These are phyloP conservation scores for Drosophila paranaensis DNA, from an alignment of 2,888 invertebrate genomes.

Conservation along the genomic window DNA sequence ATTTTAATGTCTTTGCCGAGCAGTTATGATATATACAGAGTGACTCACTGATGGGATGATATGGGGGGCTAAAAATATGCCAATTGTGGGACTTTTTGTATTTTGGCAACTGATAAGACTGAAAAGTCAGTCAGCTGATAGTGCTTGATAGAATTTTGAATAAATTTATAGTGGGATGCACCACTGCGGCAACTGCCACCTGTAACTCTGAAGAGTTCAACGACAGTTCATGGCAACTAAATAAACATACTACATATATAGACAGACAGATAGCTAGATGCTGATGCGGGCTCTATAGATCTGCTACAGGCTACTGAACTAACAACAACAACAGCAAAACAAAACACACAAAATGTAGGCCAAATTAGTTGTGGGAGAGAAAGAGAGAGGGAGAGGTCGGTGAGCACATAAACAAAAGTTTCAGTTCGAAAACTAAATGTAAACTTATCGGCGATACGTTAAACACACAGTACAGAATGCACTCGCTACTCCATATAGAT, in stretches of 20 bases:
- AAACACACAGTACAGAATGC: conserved; percentile 42
- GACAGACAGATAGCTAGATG: conserved; percentile 18
- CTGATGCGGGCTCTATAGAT: conserved; percentile 16
- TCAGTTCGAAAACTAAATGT: conserved; percentile 25
- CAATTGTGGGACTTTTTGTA: conserved; percentile 4
- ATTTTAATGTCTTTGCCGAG: conserved; percentile 32
- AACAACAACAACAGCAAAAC: conserved; percentile 34
- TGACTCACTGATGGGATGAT: conserved; percentile 50
- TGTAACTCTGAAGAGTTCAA: conserved; percentile 56
- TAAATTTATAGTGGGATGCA: not conserved
- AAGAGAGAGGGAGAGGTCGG: not conserved
- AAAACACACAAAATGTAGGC: conserved; percentile 62
- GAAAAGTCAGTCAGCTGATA: conserved; percentile 3
- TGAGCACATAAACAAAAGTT: conserved; percentile 61
- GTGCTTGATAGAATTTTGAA: not conserved
- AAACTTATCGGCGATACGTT: conserved; percentile 51
- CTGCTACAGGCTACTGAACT: conserved; percentile 25
- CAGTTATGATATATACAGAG: conserved; percentile 27
- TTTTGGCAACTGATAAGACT: conserved; percentile 33
- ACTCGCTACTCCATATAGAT: conserved; percentile 26
- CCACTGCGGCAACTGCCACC: conserved; percentile 16
- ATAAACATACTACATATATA: conserved; percentile 24
- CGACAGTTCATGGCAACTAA: conserved; percentile 63
- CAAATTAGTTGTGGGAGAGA: conserved; percentile 50
- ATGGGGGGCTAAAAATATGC: conserved; percentile 15